phyloP scores from a whole-genome alignment of 2,797 vertebrate species.

The Neomorphus geoffroyi region DNA sequence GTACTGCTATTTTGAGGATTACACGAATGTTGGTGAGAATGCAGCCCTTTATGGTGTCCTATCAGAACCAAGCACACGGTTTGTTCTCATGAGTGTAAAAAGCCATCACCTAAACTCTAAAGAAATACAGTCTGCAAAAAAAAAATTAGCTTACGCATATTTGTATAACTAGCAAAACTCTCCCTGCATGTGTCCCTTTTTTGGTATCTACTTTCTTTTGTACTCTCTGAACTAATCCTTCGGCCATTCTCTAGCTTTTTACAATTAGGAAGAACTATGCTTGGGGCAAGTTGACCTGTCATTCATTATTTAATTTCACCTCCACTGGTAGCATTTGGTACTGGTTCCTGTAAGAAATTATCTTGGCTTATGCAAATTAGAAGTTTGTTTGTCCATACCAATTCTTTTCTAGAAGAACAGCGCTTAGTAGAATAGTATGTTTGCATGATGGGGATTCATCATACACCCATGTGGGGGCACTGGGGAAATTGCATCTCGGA shows the following conservation, averaged over 20 bases:
- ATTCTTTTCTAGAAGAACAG: not conserved
- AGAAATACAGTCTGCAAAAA: not conserved
- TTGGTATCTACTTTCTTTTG: not conserved
- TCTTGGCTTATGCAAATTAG: not conserved
- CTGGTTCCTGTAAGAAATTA: not conserved
- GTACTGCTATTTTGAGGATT: not conserved
- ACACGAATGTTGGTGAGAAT: not conserved
- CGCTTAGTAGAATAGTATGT: not conserved
- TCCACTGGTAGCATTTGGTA: not conserved
- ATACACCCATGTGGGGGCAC: rapidly evolving
- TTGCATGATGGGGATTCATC: not conserved
- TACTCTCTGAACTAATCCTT: not conserved
- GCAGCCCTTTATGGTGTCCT: not conserved
- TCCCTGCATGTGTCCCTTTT: not conserved
- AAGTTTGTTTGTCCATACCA: not conserved
- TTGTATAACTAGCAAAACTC: not conserved
- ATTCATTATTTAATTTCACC: not conserved
- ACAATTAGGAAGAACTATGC: not conserved
- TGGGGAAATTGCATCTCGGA: not conserved
- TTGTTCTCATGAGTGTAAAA: not conserved
- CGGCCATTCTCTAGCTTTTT: not conserved
- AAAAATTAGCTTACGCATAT: not conserved
- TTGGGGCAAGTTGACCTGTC: not conserved
- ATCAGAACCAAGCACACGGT: not conserved
- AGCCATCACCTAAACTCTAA: not conserved